phyloP scores from a whole-genome alignment of 2,113 vertebrate genomes.

The Cairina moschata region DNA sequence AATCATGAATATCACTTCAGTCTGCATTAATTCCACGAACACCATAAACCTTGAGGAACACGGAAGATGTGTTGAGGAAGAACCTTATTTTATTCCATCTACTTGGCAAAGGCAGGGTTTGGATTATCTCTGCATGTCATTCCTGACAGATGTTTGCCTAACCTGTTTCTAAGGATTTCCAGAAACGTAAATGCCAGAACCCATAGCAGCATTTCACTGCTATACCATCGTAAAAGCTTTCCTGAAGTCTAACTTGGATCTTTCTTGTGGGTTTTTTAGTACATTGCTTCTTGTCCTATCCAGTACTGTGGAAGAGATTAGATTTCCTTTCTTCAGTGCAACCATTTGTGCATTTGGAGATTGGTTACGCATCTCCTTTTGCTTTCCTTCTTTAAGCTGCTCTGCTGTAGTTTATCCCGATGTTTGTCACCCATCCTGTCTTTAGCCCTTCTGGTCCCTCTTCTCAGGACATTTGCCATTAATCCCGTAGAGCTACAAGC shows the following conservation, averaged over 20 bases:
- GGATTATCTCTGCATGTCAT: not conserved
- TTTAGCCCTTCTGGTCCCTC: not conserved
- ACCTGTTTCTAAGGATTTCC: not conserved
- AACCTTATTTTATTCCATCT: not conserved
- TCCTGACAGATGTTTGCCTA: not conserved
- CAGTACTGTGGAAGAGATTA: not conserved
- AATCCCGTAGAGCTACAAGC: fast-evolving
- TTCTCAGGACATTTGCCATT: not conserved
- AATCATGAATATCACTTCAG: not conserved
- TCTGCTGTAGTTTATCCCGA: not conserved
- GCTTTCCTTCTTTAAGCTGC: not conserved
- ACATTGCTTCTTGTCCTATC: not conserved
- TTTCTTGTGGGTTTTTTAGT: not conserved
- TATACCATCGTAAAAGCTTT: not conserved
- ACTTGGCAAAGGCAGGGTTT: not conserved
- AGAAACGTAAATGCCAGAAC: not conserved
- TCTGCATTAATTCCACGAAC: not conserved
- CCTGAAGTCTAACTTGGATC: not conserved
- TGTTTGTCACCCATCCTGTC: not conserved
- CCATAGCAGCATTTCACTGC: not conserved
- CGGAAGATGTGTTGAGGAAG: not conserved
- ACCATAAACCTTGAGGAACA: not conserved
- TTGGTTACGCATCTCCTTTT: not conserved
- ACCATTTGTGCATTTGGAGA: not conserved
- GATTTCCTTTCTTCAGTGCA: not conserved